phyloP scores from a whole-genome alignment of 1,140 invertebrate genomes.

The Centruroides sculpturatus region DNA sequence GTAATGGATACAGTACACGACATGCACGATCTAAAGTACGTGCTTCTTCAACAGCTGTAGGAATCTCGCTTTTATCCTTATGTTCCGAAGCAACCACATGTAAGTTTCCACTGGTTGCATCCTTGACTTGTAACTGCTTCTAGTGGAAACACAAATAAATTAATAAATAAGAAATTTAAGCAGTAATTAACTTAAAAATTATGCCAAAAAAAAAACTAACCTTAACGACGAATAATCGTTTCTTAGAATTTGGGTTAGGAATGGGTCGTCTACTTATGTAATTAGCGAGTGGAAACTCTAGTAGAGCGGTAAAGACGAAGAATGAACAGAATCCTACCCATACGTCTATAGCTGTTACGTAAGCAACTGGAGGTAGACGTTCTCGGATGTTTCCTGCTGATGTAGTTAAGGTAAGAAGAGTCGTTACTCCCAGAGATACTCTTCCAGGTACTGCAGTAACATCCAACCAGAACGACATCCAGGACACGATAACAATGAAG shows the following conservation, averaged over 20 bases:
- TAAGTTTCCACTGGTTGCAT: no score
- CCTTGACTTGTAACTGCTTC: no score
- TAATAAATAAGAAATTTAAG: no score
- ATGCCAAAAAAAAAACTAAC: no score
- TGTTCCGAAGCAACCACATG: no score
- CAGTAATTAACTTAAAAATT: no score
- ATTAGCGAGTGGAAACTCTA: slow-evolving; percentile 3
- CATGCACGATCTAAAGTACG: slow-evolving; percentile 5
- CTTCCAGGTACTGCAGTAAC: slow-evolving; percentile 32
- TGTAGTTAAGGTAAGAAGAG: slow-evolving; percentile 37
- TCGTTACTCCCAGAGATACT: slow-evolving; percentile 30
- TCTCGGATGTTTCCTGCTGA: slow-evolving; percentile 20
- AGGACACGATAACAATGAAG: slow-evolving; percentile 44
- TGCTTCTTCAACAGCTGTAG: no score
- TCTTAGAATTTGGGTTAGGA: no score
- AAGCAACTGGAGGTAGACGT: slow-evolving; percentile 21
- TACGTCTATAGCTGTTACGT: slow-evolving; percentile 18
- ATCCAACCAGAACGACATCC: slow-evolving; percentile 37
- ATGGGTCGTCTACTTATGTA: background rate
- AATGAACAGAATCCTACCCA: slow-evolving; percentile 7
- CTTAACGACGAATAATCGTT: no score
- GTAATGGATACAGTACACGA: slow-evolving; percentile 15
- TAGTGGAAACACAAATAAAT: no score
- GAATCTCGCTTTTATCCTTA: no score
- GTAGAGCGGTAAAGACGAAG: slow-evolving; percentile 5